These are phyloP conservation scores for Rhizomys pruinosus DNA, from an alignment of 2,113 vertebrate genomes.

Conservation along the genomic window DNA sequence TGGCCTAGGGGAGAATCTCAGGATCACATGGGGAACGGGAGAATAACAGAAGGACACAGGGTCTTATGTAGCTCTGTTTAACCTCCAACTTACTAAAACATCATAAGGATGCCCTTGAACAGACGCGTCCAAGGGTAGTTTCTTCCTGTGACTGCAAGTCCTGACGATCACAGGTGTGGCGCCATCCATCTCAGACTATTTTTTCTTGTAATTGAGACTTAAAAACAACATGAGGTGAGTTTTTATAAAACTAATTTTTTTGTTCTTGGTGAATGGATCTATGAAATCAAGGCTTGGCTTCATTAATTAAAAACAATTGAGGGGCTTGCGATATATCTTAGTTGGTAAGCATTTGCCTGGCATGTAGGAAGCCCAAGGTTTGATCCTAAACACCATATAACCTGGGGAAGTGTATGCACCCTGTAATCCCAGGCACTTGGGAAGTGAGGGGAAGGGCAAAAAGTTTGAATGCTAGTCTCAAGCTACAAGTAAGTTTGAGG, in stretches of 20 bases:
- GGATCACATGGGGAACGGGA: background rate
- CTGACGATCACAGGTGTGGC: background rate
- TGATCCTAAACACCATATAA: background rate
- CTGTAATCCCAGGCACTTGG: background rate
- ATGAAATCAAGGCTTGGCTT: background rate
- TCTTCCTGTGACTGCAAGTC: background rate
- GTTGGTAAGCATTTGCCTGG: background rate
- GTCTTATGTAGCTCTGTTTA: background rate
- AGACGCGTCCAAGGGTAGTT: too few relatives aligned
- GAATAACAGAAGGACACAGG: background rate
- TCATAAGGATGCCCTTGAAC: background rate
- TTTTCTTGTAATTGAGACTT: background rate
- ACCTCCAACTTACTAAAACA: background rate
- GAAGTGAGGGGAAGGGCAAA: background rate
- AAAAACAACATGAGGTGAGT: background rate
- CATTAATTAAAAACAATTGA: background rate
- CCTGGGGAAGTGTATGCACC: too few relatives aligned
- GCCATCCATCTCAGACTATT: background rate
- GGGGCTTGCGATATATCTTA: background rate
- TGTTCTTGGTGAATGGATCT: too few relatives aligned
- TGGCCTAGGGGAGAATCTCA: background rate
- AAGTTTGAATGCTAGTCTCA: background rate
- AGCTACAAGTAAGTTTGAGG: background rate
- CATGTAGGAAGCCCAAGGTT: too few relatives aligned
- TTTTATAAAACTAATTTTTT: conserved; percentile 9